Evolutionary conservation across 2,797 vertebrate genomes (phyloP).

Genomic region (Cryptoprocta ferox): DNA sequence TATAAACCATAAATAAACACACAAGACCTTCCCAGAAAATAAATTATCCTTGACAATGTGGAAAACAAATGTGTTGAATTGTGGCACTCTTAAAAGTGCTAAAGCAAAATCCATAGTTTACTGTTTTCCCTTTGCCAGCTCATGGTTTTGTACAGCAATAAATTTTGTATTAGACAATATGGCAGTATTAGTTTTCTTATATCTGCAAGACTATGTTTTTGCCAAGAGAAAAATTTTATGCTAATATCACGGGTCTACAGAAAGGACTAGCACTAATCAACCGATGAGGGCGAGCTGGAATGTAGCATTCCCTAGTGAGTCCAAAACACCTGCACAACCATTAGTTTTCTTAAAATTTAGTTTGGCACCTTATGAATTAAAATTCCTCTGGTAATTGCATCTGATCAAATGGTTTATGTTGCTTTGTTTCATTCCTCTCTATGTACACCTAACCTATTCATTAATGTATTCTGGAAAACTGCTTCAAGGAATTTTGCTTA

Average conservation of each 20-base stretch:
- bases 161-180: background rate
- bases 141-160: background rate
- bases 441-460: background rate
- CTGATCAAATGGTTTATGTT: background rate
- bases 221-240: background rate
- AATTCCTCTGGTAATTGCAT: background rate
- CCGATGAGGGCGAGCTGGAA: background rate
- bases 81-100: background rate
- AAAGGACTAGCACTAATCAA: background rate
- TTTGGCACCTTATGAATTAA: background rate
- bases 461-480: background rate
- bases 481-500: background rate
- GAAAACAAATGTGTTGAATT: background rate
- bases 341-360: background rate
- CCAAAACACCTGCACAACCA: background rate
- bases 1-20: background rate
- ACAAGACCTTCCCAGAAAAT: background rate
- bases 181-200: background rate
- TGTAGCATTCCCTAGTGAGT: background rate
- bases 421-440: background rate
- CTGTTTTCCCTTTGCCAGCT: background rate
- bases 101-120: background rate
- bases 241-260: background rate
- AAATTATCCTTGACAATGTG: background rate
- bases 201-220: background rate